Percentiles rank a stretch among this genome's conserved stretches.
These are phyloP conservation scores for Bradypodion pumilum DNA, from an alignment of 2,797 vertebrate species.

Conservation along the genomic window DNA sequence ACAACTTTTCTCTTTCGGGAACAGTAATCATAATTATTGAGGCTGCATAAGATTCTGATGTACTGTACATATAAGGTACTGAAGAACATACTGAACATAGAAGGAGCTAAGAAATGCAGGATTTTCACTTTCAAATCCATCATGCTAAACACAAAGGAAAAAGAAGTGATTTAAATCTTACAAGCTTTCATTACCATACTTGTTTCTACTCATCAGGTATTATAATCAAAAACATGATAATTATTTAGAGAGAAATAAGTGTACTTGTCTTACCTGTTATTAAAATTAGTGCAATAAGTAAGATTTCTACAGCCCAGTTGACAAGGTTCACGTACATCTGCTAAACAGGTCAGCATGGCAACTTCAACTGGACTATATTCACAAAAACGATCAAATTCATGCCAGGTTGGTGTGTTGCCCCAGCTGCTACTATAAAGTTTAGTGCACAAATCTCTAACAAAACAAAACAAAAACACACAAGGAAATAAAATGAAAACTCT, in stretches of 20 bases:
- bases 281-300: conserved; percentile 98
- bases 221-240: conserved; percentile 56
- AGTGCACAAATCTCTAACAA: conserved; percentile 90
- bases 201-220: conserved; percentile 47
- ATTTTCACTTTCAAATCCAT: not conserved
- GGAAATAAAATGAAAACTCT: not conserved
- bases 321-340: conserved; percentile 96
- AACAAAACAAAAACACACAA: conserved; percentile 40
- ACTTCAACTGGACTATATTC: conserved; percentile 94
- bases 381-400: conserved; percentile 95
- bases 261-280: conserved; percentile 89
- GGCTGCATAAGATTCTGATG: not conserved
- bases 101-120: not conserved
- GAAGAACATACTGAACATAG: not conserved
- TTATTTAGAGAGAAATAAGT: conserved; percentile 58
- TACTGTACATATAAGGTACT: no score
- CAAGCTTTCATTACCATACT: conserved; percentile 24
- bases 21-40: no score
- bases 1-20: no score
- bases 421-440: conserved; percentile 96
- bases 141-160: not conserved
- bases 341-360: conserved; percentile 94
- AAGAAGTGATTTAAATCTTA: not conserved
- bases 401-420: conserved; percentile 94
- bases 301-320: conserved; percentile 97